A percentile compares a stretch with the other conserved stretches of the same genome.
phyloP scores from a whole-genome alignment of 2,888 invertebrate genomes.

The Lithophane socia region DNA sequence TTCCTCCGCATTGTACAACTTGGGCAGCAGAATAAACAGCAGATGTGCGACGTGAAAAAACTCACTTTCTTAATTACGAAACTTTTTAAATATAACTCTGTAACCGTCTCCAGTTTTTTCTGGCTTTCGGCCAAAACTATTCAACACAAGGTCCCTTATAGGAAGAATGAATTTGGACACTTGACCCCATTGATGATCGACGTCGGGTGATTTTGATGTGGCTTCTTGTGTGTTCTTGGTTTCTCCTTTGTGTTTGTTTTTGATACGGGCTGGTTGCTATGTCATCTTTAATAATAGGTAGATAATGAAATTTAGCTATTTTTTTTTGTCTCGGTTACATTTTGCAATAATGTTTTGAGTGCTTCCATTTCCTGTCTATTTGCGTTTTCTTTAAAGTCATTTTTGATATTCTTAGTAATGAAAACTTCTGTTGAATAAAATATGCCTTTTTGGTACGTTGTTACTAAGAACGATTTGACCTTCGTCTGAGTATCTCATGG shows the following conservation, averaged over 20 bases:
- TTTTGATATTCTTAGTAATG: background rate
- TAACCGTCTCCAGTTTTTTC: constrained; percentile 40
- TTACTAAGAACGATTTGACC: background rate
- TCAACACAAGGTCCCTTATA: constrained; percentile 59
- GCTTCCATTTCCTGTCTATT: background rate
- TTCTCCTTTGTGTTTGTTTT: constrained; percentile 12
- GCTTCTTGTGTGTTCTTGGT: constrained; percentile 11
- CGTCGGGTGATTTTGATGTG: constrained; percentile 33
- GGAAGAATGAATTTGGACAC: constrained; percentile 58
- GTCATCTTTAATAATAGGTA: background rate
- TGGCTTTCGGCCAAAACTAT: constrained; percentile 59
- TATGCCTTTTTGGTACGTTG: background rate
- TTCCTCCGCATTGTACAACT: constrained; percentile 17
- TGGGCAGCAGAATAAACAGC: constrained; percentile 13
- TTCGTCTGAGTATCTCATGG: too few relatives aligned
- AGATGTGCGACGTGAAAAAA: constrained; percentile 47
- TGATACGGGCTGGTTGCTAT: background rate
- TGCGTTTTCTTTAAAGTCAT: background rate
- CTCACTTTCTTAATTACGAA: constrained; percentile 58
- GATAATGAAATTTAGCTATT: background rate
- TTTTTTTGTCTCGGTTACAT: background rate
- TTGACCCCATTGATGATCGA: constrained; percentile 59
- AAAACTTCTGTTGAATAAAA: background rate
- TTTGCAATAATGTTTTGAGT: background rate
- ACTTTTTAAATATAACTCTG: constrained; percentile 61